Evolutionary conservation across 2,797 vertebrate species (phyloP).

Genomic region (Pristis pectinata): DNA sequence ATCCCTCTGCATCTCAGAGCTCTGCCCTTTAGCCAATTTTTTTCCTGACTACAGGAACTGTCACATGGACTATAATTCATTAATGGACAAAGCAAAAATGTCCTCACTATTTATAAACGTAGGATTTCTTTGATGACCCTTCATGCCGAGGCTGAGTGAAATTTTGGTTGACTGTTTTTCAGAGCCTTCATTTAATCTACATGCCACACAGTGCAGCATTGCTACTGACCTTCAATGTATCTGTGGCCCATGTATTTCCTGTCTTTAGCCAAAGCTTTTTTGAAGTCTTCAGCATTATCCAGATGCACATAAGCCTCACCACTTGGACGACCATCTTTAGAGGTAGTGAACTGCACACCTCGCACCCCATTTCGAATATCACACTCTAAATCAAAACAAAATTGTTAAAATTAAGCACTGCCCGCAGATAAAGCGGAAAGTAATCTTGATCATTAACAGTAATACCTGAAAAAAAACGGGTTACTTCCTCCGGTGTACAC

Average conservation of each 20-base stretch:
- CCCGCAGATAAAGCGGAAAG: background rate
- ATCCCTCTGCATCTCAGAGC: too few relatives aligned
- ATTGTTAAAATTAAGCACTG: background rate
- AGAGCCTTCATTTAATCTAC: too few relatives aligned
- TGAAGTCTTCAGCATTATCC: constrained; percentile 68
- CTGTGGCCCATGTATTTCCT: constrained; percentile 79
- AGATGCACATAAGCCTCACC: constrained; percentile 76
- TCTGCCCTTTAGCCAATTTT: too few relatives aligned
- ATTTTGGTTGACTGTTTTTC: too few relatives aligned
- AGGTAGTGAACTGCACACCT: constrained; percentile 74
- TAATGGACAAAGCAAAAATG: too few relatives aligned
- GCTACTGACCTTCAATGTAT: constrained; percentile 68
- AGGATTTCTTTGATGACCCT: too few relatives aligned
- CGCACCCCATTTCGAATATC: constrained; percentile 65
- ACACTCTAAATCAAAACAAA: constrained; percentile 57
- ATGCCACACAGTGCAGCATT: background rate
- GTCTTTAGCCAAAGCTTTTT: constrained; percentile 70
- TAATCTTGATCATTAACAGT: background rate
- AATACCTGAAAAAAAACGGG: constrained; percentile 71
- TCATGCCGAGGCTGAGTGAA: too few relatives aligned
- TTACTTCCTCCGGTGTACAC: constrained; percentile 70
- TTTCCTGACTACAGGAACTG: too few relatives aligned
- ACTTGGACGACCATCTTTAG: constrained; percentile 73
- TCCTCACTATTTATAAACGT: too few relatives aligned
- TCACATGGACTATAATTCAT: too few relatives aligned